Base-by-base conservation (phyloP, 2,113 vertebrate genomes). In the Dolichotis patagonum region DNA sequence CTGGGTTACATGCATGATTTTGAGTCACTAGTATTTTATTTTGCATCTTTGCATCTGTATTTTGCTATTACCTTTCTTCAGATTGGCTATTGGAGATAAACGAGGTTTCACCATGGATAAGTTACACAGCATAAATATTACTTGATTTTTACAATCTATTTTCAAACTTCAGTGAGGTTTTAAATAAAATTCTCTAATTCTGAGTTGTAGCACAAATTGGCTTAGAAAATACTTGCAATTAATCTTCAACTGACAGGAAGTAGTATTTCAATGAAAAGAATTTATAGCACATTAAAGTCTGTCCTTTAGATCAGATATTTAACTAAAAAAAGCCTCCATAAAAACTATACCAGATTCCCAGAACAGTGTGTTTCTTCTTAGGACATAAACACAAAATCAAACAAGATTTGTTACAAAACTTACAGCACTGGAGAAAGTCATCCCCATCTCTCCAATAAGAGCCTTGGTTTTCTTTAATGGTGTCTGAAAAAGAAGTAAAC, bases 341-440 rank as follows among this genome's bases (percentile, higher is more conserved):
- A 0, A 58, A 7, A 71, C 43, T 35, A 62, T 3, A 86, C 10
- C 26, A 56, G 35, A 91, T 10, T 43, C 26, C 4, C 49, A 19
- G 49, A 80, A 96, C 8, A n/a, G 26, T 63, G 10, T 63, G 17
- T 46, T 85, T 49, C 60, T 88, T 62, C 73, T 84, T 38, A 89
- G 46, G 84, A 63, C 3, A 91, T 8, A 69, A 90, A 71, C 9
- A 91, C 14, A 54, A 65, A 90, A 7, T 92, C 65, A 86, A 60
- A 54, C 1, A 63, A 82, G 56, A 81, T n/a, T 38, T 43, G 38
- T 0, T 43, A 12, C 13, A 96, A 92, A 89, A 98, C 99, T 99
- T 97, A 99, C 99, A 16, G 99, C 99, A 0, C 99, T 99, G 19
- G 98, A 98, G 95, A 99, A 99, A 0, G 99, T 99, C 84, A 99